Evolutionary conservation across 2,113 vertebrate genomes (phyloP).

Genomic region (Cryptomyrus ogoouensis): DNA sequence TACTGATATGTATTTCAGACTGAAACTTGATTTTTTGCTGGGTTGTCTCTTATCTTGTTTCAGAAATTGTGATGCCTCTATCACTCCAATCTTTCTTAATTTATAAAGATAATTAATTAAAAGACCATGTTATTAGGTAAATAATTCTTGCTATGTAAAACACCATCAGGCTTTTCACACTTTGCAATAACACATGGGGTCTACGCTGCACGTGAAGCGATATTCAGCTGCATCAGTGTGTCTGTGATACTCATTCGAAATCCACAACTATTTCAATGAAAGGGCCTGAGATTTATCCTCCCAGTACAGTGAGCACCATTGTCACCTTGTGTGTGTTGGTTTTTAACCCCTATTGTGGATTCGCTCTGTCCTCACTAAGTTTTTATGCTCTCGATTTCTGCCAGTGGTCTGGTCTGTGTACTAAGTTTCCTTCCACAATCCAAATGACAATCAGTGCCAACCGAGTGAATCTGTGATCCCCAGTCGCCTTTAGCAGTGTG

Average conservation of each 20-base stretch:
- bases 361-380: neutral
- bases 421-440: neutral
- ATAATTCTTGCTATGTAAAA: neutral
- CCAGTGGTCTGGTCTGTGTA: neutral
- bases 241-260: neutral
- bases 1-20: neutral
- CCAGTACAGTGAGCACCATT: neutral
- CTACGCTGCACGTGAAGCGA: neutral
- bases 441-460: neutral
- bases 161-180: neutral
- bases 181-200: neutral
- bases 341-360: neutral
- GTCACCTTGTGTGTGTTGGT: neutral
- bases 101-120: neutral
- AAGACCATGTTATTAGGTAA: neutral
- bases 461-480: neutral
- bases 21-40: neutral
- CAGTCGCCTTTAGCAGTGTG: neutral
- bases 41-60: neutral
- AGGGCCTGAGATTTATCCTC: neutral
- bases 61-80: neutral
- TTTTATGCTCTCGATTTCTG: neutral
- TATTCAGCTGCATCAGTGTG: neutral
- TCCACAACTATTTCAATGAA: neutral
- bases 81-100: neutral